Evolutionary conservation across 2,888 invertebrate genomes (phyloP).

Genomic region (Podotricha telesiphe): DNA sequence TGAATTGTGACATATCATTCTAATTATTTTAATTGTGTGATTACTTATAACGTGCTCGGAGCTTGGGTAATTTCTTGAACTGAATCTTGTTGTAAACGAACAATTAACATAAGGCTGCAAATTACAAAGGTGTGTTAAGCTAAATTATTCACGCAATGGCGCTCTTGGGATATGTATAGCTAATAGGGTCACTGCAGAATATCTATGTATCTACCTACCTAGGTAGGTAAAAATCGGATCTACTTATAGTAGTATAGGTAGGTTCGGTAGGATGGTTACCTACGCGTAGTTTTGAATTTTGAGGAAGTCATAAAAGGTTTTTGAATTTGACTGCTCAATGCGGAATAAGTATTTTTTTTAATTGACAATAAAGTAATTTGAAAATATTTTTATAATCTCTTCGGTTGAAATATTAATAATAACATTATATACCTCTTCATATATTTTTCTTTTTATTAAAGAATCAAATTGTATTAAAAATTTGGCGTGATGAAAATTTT

Average conservation of each 20-base stretch:
- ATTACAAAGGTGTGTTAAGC: background rate
- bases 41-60: background rate
- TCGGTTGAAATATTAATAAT: no score
- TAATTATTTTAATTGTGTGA: background rate
- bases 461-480: background rate
- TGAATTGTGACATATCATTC: background rate
- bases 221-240: no score
- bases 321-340: no score
- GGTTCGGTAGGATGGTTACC: no score
- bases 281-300: no score
- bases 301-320: no score
- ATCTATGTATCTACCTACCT: background rate
- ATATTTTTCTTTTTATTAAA: background rate
- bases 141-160: background rate
- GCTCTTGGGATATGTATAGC: background rate
- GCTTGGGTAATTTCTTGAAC: background rate
- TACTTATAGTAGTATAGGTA: no score
- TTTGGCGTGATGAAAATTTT: background rate
- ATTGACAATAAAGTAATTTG: no score
- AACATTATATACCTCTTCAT: no score
- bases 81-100: background rate
- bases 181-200: background rate
- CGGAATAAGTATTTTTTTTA: no score
- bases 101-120: background rate
- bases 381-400: no score